Evolutionary conservation across 2,888 invertebrate species (phyloP).

Genomic region (Nasonovia ribisnigri): DNA sequence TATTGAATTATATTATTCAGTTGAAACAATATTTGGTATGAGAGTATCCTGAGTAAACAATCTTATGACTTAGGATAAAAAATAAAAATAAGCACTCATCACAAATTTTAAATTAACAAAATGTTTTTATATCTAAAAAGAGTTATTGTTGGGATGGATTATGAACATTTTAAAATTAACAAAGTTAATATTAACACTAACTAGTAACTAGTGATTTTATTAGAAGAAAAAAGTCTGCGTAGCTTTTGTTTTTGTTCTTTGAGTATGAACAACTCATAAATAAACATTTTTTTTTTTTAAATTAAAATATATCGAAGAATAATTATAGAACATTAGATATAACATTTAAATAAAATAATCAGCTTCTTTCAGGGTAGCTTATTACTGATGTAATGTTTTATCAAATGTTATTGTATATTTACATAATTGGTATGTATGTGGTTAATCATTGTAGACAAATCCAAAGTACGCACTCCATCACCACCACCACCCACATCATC

Average conservation of each 20-base stretch:
- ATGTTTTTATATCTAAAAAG: background rate
- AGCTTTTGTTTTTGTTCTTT: background rate
- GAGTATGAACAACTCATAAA: background rate
- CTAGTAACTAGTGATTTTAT: no score
- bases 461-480: conserved; percentile 57
- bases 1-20: background rate
- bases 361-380: background rate
- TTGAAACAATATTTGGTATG: background rate
- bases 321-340: background rate
- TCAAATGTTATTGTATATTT: background rate
- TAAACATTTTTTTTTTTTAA: background rate
- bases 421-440: background rate
- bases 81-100: background rate
- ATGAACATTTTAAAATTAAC: background rate
- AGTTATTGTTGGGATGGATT: background rate
- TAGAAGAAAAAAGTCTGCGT: background rate
- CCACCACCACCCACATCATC: conserved; percentile 60
- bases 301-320: background rate
- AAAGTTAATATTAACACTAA: background rate
- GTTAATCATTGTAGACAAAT: conserved; percentile 47
- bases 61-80: background rate
- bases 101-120: background rate
- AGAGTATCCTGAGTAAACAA: background rate
- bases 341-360: background rate
- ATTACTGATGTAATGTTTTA: background rate